These are phyloP conservation scores for Camponotus fellah DNA, from an alignment of 2,888 invertebrate species.

Conservation along the genomic window DNA sequence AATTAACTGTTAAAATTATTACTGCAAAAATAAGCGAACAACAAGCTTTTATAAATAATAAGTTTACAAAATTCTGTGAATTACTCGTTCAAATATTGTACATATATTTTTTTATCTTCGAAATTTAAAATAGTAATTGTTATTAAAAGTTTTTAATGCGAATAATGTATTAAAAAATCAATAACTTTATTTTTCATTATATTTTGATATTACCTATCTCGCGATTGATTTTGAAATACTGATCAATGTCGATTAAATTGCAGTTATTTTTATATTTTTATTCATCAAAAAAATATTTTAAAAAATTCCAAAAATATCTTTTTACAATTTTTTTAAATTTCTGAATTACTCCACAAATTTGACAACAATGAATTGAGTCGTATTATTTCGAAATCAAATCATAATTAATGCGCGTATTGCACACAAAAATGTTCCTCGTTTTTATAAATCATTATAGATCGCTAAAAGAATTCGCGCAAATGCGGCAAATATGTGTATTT, in stretches of 20 bases:
- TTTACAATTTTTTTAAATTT: neutral
- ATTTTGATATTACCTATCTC: too few relatives aligned
- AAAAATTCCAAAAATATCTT: neutral
- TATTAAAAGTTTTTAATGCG: neutral
- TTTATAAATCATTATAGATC: neutral
- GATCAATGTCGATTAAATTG: neutral
- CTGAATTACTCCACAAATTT: neutral
- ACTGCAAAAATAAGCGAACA: too few relatives aligned
- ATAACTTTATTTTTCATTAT: neutral
- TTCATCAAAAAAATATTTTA: neutral
- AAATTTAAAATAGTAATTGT: neutral
- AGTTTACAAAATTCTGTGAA: too few relatives aligned
- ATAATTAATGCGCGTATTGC: neutral
- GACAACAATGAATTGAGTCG: neutral
- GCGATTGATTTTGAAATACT: neutral
- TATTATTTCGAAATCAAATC: neutral
- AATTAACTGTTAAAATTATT: too few relatives aligned
- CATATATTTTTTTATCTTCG: neutral
- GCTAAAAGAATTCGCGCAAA: neutral
- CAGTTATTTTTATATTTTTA: neutral
- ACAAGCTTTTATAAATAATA: too few relatives aligned
- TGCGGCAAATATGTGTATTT: neutral
- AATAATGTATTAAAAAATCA: neutral
- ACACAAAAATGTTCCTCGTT: neutral
- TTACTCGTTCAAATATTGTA: too few relatives aligned